Evolutionary conservation across 1,140 invertebrate species (phyloP).

Genomic region (Yoshiicerus persimilis): DNA sequence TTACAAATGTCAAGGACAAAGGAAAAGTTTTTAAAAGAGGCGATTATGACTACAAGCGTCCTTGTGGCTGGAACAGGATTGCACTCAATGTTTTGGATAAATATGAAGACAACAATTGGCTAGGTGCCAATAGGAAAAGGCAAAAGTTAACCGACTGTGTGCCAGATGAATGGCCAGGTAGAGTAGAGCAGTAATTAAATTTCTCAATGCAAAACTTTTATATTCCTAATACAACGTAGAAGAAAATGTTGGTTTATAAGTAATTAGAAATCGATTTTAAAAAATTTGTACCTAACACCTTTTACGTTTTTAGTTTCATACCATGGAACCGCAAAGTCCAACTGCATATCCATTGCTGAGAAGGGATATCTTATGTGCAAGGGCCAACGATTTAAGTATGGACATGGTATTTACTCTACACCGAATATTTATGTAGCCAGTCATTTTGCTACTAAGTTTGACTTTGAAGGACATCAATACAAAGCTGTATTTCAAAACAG

Average conservation of each 20-base stretch:
- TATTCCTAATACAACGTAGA: no score
- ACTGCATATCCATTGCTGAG: conserved; percentile 11
- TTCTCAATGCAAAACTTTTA: no score
- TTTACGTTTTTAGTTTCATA: conserved; percentile 29
- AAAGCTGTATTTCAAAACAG: conserved; percentile 28
- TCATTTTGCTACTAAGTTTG: neutral
- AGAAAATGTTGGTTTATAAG: no score
- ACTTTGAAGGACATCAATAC: conserved; percentile 1
- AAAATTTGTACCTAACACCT: no score
- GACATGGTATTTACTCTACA: conserved; percentile 20
- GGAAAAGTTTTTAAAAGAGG: neutral
- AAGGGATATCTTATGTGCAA: conserved; percentile 20
- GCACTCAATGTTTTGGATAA: conserved; percentile 15
- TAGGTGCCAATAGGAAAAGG: neutral
- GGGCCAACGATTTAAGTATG: neutral
- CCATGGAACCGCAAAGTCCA: conserved; percentile 19
- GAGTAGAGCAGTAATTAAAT: no score
- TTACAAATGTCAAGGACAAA: neutral
- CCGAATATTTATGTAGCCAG: no score
- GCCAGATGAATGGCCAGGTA: neutral
- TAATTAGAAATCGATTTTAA: no score
- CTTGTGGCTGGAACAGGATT: conserved; percentile 14
- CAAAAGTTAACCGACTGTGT: neutral
- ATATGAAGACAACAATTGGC: conserved; percentile 20
- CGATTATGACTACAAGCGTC: neutral